Conservation (phyloP, 2,113 vertebrate genomes). For the Falco punctatus region DNA sequence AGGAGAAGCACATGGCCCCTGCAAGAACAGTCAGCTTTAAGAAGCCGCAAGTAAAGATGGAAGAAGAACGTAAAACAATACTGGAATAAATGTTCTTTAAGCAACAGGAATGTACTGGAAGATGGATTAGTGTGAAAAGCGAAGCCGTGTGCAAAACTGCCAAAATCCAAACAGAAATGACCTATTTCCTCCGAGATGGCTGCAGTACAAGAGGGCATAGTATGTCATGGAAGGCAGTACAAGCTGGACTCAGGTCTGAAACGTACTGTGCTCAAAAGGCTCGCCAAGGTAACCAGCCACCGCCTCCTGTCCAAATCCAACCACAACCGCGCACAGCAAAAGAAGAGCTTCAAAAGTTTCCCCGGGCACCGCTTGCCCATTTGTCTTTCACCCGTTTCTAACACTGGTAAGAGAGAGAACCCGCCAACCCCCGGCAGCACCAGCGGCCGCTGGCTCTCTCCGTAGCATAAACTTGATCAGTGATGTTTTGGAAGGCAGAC, state of each 20-base stretch:
- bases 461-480: not conserved
- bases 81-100: constrained; percentile 65
- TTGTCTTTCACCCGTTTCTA: not conserved
- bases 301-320: not conserved
- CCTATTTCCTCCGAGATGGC: constrained; percentile 63
- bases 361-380: not conserved
- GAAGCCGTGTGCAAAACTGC: constrained; percentile 73
- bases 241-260: constrained; percentile 63
- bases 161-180: constrained; percentile 61
- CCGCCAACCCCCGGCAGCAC: not conserved
- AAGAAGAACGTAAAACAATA: constrained; percentile 47
- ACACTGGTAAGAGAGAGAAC: not conserved
- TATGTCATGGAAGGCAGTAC: constrained; percentile 35
- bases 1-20: constrained; percentile 77
- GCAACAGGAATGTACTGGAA: constrained; percentile 71
- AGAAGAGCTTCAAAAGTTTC: not conserved
- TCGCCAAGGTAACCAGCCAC: not conserved
- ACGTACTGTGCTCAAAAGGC: not conserved
- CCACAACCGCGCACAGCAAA: not conserved
- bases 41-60: constrained; percentile 71
- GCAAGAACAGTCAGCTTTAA: constrained; percentile 79
- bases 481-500: not conserved
- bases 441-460: not conserved
- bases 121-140: constrained; percentile 72
- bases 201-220: constrained; percentile 66